Percentiles rank a stretch among this genome's conserved stretches.
These are phyloP conservation scores for Lordiphosa stackelbergi DNA, from an alignment of 1,140 invertebrate genomes.

Conservation along the genomic window DNA sequence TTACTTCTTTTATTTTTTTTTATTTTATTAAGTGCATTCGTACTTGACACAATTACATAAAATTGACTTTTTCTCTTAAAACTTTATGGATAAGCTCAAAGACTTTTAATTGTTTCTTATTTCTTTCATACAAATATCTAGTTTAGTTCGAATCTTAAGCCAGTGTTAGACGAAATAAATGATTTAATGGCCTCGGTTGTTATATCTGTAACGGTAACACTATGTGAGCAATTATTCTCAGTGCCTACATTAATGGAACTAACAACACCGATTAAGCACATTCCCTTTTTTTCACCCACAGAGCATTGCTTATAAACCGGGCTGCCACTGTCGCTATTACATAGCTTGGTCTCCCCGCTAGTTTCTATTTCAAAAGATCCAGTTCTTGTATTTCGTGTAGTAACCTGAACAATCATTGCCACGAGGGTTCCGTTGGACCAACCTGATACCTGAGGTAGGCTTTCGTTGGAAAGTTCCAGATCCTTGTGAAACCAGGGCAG, in stretches of 20 bases:
- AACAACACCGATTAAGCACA: neutral
- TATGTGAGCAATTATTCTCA: neutral
- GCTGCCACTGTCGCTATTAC: constrained; percentile 23
- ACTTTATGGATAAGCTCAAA: no score
- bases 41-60: no score
- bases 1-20: no score
- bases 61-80: no score
- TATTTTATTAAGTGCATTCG: no score
- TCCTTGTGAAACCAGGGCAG: constrained; percentile 5
- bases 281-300: neutral
- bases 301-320: neutral
- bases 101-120: no score
- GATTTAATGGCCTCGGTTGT: neutral
- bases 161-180: neutral
- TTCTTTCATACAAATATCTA: no score
- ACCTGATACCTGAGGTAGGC: no score
- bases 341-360: neutral
- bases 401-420: no score
- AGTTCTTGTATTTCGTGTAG: no score
- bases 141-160: no score
- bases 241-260: neutral
- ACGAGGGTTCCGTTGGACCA: neutral
- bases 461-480: neutral
- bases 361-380: neutral
- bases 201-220: neutral